Evolutionary conservation across 1,140 invertebrate genomes (phyloP), one percentile per base, ranked within the genome.

Genomic region (Drosophila lacteicornis): DNA sequence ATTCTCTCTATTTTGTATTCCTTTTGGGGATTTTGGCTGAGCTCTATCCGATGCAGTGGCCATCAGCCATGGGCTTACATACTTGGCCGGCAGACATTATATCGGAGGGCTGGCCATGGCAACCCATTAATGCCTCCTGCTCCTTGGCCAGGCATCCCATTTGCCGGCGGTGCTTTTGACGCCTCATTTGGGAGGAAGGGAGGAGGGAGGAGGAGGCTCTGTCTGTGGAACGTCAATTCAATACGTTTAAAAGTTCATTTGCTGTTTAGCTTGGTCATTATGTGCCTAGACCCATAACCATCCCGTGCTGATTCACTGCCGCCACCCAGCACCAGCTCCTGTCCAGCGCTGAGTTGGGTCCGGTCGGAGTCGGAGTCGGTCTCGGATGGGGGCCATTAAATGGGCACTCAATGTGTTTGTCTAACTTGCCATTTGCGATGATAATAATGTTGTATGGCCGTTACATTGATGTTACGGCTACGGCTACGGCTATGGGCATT

Each of bases 211-310:
- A 25, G 33, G 13, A 8, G 36, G 17, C 50, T 15, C 30, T 50
- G 33, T 45, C 66, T 43, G 11, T 47, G 63, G 71, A 75, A 80
- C 80, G 74, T 75, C 84, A 80, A 88, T 87, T 88, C 84, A 88
- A 87, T 88, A 88, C 80, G 84, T 84, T 87, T 88, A 87, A 87
- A 87, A 88, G 84, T 88, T 87, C 84, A 88, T 87, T 87, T 87
- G 84, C 80, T 87, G 85, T 87, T 87, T 87, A 87, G 84, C 84
- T 79, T 83, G 84, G 84, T 84, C 84, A 87, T 87, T 87, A 87
- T 87, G 84, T 70, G 84, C 84, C 82, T 62, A 74, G 80, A 61
- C 74, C 75, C 80, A 82, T 78, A 79, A 82, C 69, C 80, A 51
- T 69, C 80, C 78, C 57, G 60, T 38, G 49, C 50, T 53, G 43